Evolutionary conservation across 1,140 invertebrate species (phyloP), one percentile per base, ranked within the genome.

Genomic region (Ceratosolen fusciceps): DNA sequence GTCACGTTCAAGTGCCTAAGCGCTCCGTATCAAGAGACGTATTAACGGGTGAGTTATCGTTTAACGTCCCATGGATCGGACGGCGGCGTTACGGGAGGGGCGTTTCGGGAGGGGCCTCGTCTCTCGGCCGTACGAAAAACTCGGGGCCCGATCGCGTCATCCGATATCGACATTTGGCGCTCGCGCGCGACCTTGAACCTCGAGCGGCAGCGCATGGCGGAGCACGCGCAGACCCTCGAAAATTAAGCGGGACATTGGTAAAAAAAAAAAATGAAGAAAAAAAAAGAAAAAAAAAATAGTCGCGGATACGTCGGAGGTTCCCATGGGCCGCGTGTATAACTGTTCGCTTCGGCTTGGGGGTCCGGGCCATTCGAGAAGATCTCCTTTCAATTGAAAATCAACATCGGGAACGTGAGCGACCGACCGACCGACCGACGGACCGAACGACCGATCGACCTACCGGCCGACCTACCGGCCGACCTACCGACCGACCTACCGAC

Each of bases 381-480:
- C 89, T 89, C 87, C 86, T 90, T 90, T 89, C 89, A 89, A 89
- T 90, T 87, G 87, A 89, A 88, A 87, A 90, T 90, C 88, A 89
- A 88, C 86, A 86, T 83, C 81, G 75, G 82, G 54, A 67, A 12
- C 39, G 49, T 1, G 47, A 31, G 68, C 14, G 39, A 49, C 9
- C 47, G 77, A 84, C 72, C 37, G 58, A 81, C 8, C 8, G 14
- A 49, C 37, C 71, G 37, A 52, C 29, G 56, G 31, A 37, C 29
- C 34, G 70, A 71, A 47, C 26, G 43, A 77, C 24, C 76, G 52
- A 74, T 29, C 71, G 60, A 34, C 10, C 65, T 47, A 34, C 47
- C 31, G 47, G 19, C 10, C 72, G 34, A 79, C 34, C 67, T 37
- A 5, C 10, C 0, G 37, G 2, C 37, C 24, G 24, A 26, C 2